These are phyloP conservation scores for Onychorhynchus coronatus DNA, from an alignment of 2,113 vertebrate genomes.

Conservation along the genomic window DNA sequence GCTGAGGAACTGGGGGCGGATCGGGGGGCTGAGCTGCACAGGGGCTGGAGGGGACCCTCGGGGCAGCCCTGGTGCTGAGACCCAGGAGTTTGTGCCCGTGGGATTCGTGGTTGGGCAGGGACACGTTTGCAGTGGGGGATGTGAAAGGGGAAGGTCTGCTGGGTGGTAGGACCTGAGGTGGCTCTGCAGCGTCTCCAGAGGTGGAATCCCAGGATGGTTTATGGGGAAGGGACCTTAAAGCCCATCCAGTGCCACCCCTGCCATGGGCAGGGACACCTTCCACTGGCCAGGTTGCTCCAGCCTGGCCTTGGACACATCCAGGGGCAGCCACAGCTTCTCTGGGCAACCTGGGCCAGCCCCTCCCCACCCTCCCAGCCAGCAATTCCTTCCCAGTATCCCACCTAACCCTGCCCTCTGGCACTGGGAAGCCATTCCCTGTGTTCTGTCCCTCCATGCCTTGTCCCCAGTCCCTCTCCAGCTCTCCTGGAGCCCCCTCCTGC, in stretches of 20 bases:
- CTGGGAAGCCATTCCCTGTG: not conserved
- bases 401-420: fast-evolving
- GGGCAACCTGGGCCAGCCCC: not conserved
- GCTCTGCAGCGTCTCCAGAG: not conserved
- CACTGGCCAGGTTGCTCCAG: not conserved
- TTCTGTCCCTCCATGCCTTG: not conserved
- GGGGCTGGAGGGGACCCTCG: not conserved
- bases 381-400: not conserved
- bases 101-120: fast-evolving
- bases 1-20: not conserved
- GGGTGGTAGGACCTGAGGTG: not conserved
- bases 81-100: not conserved
- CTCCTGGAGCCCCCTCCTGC: not conserved
- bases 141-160: not conserved
- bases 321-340: not conserved
- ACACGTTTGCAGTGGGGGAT: fast-evolving
- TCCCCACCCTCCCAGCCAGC: fast-evolving
- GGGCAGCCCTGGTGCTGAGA: not conserved
- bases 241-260: not conserved
- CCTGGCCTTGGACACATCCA: not conserved
- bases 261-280: not conserved
- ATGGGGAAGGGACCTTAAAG: not conserved
- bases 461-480: not conserved
- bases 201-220: fast-evolving
- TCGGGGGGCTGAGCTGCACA: not conserved